A percentile compares a stretch with the other conserved stretches of the same genome.
Evolutionary conservation across 2,797 vertebrate species (phyloP).

Genomic region (Chrysocyon brachyurus): DNA sequence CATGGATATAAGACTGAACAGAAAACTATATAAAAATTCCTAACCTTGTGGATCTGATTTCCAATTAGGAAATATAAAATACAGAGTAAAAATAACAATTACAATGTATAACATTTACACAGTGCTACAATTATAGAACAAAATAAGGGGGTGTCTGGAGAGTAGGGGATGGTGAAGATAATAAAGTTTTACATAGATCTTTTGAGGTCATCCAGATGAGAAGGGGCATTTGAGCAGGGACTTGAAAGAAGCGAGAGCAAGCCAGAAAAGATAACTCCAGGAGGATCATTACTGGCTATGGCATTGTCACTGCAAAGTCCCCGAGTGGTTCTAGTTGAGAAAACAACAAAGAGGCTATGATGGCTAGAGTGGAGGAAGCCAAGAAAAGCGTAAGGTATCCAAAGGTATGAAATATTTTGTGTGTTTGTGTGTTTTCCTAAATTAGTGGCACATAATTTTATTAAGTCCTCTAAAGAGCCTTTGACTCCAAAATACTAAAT

Average conservation of each 20-base stretch:
- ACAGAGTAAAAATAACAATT: background rate
- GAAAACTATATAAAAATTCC: background rate
- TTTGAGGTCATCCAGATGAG: background rate
- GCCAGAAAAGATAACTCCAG: background rate
- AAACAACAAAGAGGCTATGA: background rate
- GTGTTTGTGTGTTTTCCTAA: background rate
- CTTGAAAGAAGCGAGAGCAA: background rate
- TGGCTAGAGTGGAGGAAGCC: background rate
- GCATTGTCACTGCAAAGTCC: background rate
- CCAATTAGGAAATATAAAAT: background rate
- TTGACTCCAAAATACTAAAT: background rate
- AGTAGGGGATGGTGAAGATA: background rate
- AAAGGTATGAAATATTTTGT: background rate
- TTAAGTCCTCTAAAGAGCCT: background rate
- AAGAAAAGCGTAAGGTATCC: background rate
- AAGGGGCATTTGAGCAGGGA: background rate
- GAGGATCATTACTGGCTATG: background rate
- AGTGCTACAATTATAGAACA: background rate
- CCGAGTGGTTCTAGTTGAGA: background rate
- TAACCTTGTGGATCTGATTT: background rate
- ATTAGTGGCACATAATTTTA: background rate
- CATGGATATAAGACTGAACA: background rate
- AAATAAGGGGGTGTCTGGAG: background rate
- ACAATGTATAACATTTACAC: background rate
- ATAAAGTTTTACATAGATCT: background rate